Base-by-base conservation (phyloP, 2,113 vertebrate genomes). In the Cygnus buccinator region DNA sequence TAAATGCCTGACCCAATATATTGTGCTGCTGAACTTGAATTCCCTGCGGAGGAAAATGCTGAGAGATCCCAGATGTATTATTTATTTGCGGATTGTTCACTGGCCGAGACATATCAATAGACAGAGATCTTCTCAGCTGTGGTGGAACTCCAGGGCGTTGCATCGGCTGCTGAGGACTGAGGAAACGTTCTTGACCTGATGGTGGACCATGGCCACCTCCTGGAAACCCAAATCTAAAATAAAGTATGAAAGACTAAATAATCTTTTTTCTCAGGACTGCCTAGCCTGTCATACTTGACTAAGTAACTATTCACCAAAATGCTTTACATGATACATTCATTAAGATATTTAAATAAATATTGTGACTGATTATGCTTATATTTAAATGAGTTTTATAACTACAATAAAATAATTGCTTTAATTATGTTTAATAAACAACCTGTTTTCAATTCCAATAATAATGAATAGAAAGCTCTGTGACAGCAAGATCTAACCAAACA, bases 1-100 rank as follows among this genome's bases (percentile, higher is more conserved):
- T 99, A 90, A 99, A 99, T 0, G 99, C 99, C 84, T 99, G 99
- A 2, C 99, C 99, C 97, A 99, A 97, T 87, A 99, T 98, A 91
- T 98, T 99, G 96, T 99, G 99, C 84, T 99, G 99, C 87, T 98
- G 99, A 39, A 99, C 95, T 0, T 98, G 97, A 41, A 98, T 97
- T 35, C 98, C 97, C 82, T 98, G 98, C 0, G 98, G 98, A 59
- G 98, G 97, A 73, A 99, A 99, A 57, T 98, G 98, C 92, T 98
- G 99, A 48, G 98, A 37, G n/a, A 98, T 97, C 3, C 98, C 98
- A 58, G 98, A 31, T 0, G 98, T 52, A 71, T 93, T 97, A 63
- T 7, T 95, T 33, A 98, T 54, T 39, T 97, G 97, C 0, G 98
- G 71, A 19, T 72, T 98, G 84, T 13, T 98, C 95, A 93, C 92